Base-by-base conservation (phyloP, 2,797 vertebrate genomes). In the Lacerta bilineata region DNA sequence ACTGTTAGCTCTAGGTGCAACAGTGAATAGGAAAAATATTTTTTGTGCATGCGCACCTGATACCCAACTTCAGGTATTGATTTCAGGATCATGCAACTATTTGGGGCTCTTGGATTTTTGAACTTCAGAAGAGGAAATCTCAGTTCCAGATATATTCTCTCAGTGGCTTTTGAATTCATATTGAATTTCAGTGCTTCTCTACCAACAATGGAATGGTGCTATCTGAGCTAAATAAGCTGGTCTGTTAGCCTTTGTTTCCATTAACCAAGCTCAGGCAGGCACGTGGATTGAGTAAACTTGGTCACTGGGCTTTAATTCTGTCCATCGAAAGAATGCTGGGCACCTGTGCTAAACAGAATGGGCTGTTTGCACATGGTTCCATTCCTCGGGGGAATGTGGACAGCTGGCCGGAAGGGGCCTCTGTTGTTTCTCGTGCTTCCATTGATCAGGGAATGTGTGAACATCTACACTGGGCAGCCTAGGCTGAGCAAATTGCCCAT, bases 301-400 rank as follows among this genome's bases (percentile, higher is more conserved):
- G 43, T 81, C 81, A 90, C 92, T 93, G 75, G 92, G 55, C 80
- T 85, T 61, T 87, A 86, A 91, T 87, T 92, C 64, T 68, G 80
- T 55, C 36, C 76, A 25, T 41, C 46, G 78, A 50, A 84, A 82
- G 87, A 94, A 94, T 92, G 87, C 81, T 86, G 76, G 86, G 84
- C 90, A 92, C 92, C 88, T 93, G 92, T 66, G 81, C 88, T 87
- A 91, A 90, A 80, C n/a, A 88, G 86, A 91, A 91, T 74, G 50
- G 91, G 17, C 23, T 86, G 86, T 95, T 95, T 95, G 92, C 86
- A 90, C 88, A 92, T 89, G 93, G 94, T 89, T 94, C 93, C 80
- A 66, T 92, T 93, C 93, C 36, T 80, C 5, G 11, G 89, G 89
- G 91, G 93, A 96, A 95, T 94, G 93, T 80, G 87, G 92, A 92